phyloP scores from a whole-genome alignment of 2,113 vertebrate genomes.

The Isichthys henryi region DNA sequence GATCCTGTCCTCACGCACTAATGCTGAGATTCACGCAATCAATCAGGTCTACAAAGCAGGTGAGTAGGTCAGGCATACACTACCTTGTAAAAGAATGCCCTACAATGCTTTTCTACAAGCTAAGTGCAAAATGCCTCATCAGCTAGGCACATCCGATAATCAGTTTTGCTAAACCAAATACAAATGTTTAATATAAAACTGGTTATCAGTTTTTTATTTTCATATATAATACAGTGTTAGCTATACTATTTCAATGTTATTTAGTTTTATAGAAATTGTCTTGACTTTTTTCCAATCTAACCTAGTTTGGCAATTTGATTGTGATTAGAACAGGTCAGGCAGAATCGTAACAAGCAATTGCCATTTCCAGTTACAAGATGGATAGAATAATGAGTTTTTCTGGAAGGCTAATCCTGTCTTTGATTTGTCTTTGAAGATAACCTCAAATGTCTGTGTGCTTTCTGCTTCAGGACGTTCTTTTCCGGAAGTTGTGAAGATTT shows the following conservation, averaged over 20 bases:
- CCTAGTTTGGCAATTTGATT: background rate
- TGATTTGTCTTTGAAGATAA: background rate
- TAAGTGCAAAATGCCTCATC: background rate
- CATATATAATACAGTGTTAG: background rate
- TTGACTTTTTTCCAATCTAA: background rate
- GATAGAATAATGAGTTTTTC: background rate
- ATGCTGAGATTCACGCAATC: conserved; percentile 80
- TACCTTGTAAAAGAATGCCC: background rate
- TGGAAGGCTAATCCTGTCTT: background rate
- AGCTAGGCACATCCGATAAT: background rate
- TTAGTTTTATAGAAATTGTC: background rate
- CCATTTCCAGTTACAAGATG: background rate
- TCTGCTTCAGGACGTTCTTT: background rate
- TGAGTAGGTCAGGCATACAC: conserved; percentile 40
- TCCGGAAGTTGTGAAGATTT: background rate
- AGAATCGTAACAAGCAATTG: background rate
- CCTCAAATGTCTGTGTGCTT: background rate
- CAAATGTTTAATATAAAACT: background rate
- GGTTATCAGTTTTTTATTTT: background rate
- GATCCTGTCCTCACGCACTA: conserved; percentile 87
- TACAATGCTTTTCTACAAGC: background rate
- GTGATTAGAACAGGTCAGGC: background rate
- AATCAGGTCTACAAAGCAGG: conserved; percentile 78
- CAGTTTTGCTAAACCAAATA: background rate
- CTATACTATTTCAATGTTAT: background rate